Conservation (phyloP, 2,113 vertebrate genomes). For the Sclerurus mexicanus region DNA sequence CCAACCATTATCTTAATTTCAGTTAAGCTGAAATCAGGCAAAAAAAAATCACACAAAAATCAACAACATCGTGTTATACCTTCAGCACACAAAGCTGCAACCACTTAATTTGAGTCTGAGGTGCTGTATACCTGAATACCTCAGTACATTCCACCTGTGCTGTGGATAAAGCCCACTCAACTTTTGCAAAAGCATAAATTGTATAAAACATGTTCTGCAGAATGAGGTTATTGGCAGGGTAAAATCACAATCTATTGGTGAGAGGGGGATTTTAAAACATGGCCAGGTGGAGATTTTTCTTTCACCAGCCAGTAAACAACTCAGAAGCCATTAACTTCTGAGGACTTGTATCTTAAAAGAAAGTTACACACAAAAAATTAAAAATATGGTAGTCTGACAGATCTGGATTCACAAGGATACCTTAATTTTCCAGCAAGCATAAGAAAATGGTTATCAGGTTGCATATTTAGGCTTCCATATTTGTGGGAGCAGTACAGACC, state of each 20-base stretch:
- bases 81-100: neutral
- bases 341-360: neutral
- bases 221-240: neutral
- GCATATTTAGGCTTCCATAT: neutral
- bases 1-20: slow-evolving; percentile 33
- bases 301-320: neutral
- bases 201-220: neutral
- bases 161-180: neutral
- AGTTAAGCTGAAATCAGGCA: neutral
- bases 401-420: neutral
- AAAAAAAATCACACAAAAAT: neutral
- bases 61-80: neutral
- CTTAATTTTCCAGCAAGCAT: neutral
- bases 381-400: neutral
- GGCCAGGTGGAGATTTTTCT: neutral
- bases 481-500: neutral
- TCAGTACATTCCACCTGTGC: neutral
- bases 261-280: neutral
- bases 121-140: neutral
- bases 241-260: neutral
- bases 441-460: slow-evolving; percentile 18
- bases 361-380: neutral
- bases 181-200: neutral
- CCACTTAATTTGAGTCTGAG: rapidly evolving
- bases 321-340: neutral